Conservation (phyloP, 2,113 vertebrate genomes). For the Rhombomys opimus region DNA sequence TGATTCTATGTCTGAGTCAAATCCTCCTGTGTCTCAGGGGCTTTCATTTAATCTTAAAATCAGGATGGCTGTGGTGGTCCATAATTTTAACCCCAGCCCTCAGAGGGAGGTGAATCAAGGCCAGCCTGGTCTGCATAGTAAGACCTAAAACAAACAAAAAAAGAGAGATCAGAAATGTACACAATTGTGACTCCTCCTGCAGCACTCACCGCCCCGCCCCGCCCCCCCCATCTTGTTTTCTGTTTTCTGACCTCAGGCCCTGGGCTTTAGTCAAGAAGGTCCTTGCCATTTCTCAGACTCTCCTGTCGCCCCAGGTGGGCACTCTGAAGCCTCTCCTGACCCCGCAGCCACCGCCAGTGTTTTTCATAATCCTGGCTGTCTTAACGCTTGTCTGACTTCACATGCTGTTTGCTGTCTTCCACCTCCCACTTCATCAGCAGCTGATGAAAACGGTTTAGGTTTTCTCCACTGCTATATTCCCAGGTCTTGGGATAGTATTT, state of each 20-base stretch:
- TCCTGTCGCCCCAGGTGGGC: neutral
- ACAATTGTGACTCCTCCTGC: neutral
- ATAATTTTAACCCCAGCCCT: neutral
- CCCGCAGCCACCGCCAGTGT: neutral
- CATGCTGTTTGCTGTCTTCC: neutral
- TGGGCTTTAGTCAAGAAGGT: neutral
- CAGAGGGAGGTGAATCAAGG: neutral
- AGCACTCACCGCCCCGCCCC: neutral
- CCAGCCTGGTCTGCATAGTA: neutral
- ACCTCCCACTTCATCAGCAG: neutral
- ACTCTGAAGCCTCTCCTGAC: neutral
- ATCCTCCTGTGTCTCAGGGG: too few relatives aligned
- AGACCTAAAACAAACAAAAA: neutral
- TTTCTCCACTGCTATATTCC: neutral
- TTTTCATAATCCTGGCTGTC: neutral
- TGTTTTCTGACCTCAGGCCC: neutral
- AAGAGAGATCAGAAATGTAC: neutral
- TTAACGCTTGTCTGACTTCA: neutral
- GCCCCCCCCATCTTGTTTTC: neutral
- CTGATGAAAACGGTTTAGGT: neutral
- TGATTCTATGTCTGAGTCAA: neutral
- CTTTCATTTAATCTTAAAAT: neutral
- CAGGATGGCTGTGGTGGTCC: neutral
- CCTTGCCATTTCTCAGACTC: neutral
- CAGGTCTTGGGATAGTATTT: neutral